Evolutionary conservation across 2,888 invertebrate species (phyloP), one percentile per base, ranked within the genome.

Genomic region (Sialis fuliginosa): DNA sequence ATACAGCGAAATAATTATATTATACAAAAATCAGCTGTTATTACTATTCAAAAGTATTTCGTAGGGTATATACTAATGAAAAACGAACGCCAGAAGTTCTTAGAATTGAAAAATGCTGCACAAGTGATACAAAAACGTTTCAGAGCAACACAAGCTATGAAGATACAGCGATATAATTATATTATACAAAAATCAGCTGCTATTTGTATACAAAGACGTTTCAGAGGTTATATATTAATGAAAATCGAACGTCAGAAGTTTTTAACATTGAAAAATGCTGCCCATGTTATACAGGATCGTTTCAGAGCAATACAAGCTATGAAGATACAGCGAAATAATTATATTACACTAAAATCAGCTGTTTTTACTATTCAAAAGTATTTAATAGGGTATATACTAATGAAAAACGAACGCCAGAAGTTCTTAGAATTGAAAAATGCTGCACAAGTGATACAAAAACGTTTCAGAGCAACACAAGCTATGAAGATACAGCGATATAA

Each of bases 21-120:
- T 52, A 47, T 54, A 35, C 56, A 56, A 4, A 61, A 57, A 42
- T 56, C 60, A 13, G 57, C 66, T 8, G 62, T 66, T 31, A 57
- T 70, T 9, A 51, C 53, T 2, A 57, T 78, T 42, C 79, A 80
- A 53, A 62, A 60, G 46, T 68, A 63, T 59, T 67, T 63, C 54
- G 66, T 63, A 57, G 64, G 66, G 8, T 55, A 56, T 39, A 52
- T 61, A 30, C 51, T 60, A 2, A 65, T 67, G 62, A 59, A 61
- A 49, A 54, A 54, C 50, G 59, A 65, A 39, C 62, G 64, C 44
- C 51, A 58, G 3, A 53, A 57, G 31, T 75, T 66, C 53, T 48
- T 59, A 9, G 53, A 54, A 22, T 55, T 61, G n/a, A 59, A 62
- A 51, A 57, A 57, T 31, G 64, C 71, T 2, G 62, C 61, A 42